Base-by-base conservation (phyloP, 1,140 invertebrate genomes). In the Dufourea novaeangliae region DNA sequence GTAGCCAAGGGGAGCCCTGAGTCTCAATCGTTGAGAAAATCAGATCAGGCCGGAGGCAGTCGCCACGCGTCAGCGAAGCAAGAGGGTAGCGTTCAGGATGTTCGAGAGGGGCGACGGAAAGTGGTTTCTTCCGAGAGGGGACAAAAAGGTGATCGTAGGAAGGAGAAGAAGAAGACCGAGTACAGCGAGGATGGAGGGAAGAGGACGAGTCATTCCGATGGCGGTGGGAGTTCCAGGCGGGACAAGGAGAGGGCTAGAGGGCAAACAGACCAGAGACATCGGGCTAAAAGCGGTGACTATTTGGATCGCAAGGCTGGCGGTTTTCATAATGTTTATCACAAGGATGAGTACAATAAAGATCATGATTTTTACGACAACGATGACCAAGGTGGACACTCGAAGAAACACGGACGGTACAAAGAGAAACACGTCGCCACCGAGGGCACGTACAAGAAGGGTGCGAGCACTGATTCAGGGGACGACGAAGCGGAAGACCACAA, bases 261-360 rank as follows among this genome's bases (percentile, higher is more conserved):
- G 1, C 89, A 92, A 4, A 90, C 92, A 78, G 94, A 90, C 11
- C 91, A 91, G 0, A 93, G 93, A 67, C 94, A 94, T 68, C 93
- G 92, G 20, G 93, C 93, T 79, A 94, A 94, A 80, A 94, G 94
- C 75, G 93, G 91, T 2, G 93, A 94, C 72, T 94, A 95, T 79
- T 94, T 95, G 77, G 94, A 94, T 20, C 94, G 94, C 74, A 94
- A 95, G 78, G 94, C 93, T 0, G 94, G 92, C 1, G 95, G 95
- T 2, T 96, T 93, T 90, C 95, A 95, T 87, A 96, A 96, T 71
- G 95, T 96, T 80, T 96, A 94, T 90, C 92, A 92, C 64, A 93
- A 93, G 56, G 93, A 93, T 73, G 93, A 93, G 68, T 92, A 90
- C 81, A 92, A 93, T 52, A 93, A 93, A 59, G 89, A 93, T 57